A percentile compares a stretch with the other conserved stretches of the same genome.
These are phyloP conservation scores for Hippopotamus amphibius DNA, from an alignment of 2,113 vertebrate species.

Conservation along the genomic window DNA sequence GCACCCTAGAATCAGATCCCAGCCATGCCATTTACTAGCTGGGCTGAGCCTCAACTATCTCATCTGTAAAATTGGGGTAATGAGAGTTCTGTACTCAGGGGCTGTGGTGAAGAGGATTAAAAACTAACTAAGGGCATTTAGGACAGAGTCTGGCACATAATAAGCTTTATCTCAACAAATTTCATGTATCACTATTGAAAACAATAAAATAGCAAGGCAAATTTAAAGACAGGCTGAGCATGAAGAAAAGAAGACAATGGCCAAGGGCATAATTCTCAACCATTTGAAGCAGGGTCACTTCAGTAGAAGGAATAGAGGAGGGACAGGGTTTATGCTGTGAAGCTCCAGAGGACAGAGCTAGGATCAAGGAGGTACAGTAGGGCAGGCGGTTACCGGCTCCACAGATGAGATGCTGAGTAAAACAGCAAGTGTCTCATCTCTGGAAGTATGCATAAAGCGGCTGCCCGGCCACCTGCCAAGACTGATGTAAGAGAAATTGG, in stretches of 20 bases:
- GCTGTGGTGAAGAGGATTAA: neutral
- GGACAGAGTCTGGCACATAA: neutral
- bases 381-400: neutral
- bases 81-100: neutral
- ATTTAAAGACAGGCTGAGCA: neutral
- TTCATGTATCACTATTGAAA: neutral
- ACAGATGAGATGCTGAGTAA: neutral
- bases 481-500: neutral
- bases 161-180: neutral
- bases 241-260: neutral
- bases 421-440: neutral
- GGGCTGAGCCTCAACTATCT: neutral
- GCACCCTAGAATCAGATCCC: neutral
- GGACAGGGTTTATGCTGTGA: neutral
- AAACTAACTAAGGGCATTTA: neutral
- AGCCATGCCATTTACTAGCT: too few relatives aligned
- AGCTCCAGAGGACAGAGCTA: neutral
- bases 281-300: neutral
- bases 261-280: neutral
- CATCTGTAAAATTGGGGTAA: neutral
- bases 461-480: neutral
- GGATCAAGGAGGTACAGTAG: neutral
- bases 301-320: neutral
- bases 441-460: neutral
- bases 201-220: neutral